Evolutionary conservation across 2,888 invertebrate genomes (phyloP), one percentile per base, ranked within the genome.

Genomic region (Tromatobia lineatoria): DNA sequence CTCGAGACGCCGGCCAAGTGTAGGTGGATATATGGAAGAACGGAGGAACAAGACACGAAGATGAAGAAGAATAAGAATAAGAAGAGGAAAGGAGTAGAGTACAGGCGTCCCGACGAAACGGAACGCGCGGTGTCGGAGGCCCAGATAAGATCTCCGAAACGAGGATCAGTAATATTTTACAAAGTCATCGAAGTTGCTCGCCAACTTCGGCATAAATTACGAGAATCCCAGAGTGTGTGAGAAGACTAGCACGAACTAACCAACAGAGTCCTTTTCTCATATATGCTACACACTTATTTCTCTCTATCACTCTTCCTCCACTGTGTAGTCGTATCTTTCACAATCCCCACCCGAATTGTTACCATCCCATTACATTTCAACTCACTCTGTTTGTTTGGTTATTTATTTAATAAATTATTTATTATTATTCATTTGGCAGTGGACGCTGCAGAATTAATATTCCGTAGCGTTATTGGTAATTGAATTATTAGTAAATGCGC

Each of bases 131-230:
- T 90, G 89, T 88, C 88, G 87, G 85, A 87, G 79, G 64, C 83
- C 75, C 73, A 88, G 91, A 92, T 92, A 92, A 90, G 89, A 92
- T 92, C 92, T 91, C 79, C 89, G 88, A 90, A 90, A 90, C 89
- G 86, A 87, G 91, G 88, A 92, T 91, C 92, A 88, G 92, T 91
- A 90, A 92, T 92, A 92, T 92, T 92, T 92, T 90, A 92, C 91
- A 89, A 91, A 92, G 92, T 92, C 92, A 92, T 92, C 92, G 92
- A 92, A 92, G 92, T 91, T 92, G 89, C 90, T 90, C 91, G 90
- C 92, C 91, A 91, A 92, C 91, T 91, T 92, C 86, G 90, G 92
- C 90, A 92, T 92, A 92, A 92, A 92, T 92, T 91, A 92, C 89
- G 87, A 88, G 71, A 83, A 59, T 79, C 70, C 71, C 52, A 61